Base-by-base conservation (phyloP, 2,797 vertebrate genomes). In the Menidia menidia region DNA sequence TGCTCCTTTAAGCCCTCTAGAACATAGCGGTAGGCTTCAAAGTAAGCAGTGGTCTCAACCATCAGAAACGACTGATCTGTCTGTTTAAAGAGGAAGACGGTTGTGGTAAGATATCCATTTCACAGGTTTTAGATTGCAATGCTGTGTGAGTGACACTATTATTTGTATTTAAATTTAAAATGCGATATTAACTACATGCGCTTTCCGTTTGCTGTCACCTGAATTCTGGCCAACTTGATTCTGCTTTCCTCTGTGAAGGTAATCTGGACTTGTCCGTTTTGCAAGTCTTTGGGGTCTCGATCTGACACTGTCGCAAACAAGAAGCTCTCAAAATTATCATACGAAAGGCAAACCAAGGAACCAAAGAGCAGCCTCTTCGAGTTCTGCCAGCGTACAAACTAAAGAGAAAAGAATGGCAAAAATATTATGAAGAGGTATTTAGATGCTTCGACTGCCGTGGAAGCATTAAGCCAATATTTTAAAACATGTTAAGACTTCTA, bases 1-100 rank as follows among this genome's bases (percentile, higher is more conserved):
- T 93, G 90, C 81, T 97, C 95, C 88, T 97, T 92, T 19, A 98
- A 88, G 8, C 96, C 97, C 75, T 97, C 95, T 0, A 99, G 84
- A 63, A 98, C 97, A 10, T 97, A 96, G 0, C 94, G 90, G 82
- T 97, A 98, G 58, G 97, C 97, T 80, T 99, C 97, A 85, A 98
- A 99, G 83, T 97, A 99, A 32, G 97, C 97, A 0, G 96, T 94
- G 57, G 96, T 97, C 86, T 99, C 97, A 41, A 98, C 95, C 97
- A 99, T 98, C 51, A 98, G 85, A 84, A 98, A 99, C 59, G 89
- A 87, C 62, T 95, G 93, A 14, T 74, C 51, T 14, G 70, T 82
- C 92, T 93, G 81, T 74, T 44, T 2, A 32, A 50, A 50, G 1
- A 51, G 0, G 30, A 7, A 48, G 10, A 33, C 5, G 31, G 13